Percentiles rank a stretch among this genome's conserved stretches.
phyloP scores from a whole-genome alignment of 30 jellyfish, hydroid and myxozoan genomes.

The Cassiopea andromeda region DNA sequence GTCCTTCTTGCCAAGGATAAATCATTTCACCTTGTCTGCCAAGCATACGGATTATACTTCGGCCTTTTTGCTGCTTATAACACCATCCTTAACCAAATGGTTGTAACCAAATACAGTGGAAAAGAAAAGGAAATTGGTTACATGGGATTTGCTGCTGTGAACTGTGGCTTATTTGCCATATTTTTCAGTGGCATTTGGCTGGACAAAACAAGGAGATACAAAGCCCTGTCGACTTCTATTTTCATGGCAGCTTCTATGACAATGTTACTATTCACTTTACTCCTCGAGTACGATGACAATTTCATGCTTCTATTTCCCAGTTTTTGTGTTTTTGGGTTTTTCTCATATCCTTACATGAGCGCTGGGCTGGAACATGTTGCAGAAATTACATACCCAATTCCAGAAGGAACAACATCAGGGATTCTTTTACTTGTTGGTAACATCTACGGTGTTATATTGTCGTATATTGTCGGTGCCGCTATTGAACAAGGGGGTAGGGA shows the following conservation, averaged over 20 bases:
- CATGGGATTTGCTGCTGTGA: conserved; percentile 86
- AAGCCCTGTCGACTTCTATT: conserved; percentile 53
- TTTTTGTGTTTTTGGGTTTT: conserved; percentile 86
- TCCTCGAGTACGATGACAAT: conserved; percentile 66
- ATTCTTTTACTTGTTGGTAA: conserved; percentile 79
- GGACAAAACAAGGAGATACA: conserved; percentile 78
- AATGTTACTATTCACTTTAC: conserved; percentile 70
- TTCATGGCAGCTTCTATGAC: conserved; percentile 54
- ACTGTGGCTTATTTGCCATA: conserved; percentile 83
- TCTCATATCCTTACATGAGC: conserved; percentile 90
- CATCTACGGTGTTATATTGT: conserved; percentile 81
- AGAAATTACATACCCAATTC: conserved; percentile 91
- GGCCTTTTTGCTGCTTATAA: conserved; percentile 84
- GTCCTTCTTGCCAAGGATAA: conserved; percentile 59
- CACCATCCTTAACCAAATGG: conserved; percentile 86
- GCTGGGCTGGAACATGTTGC: conserved; percentile 98
- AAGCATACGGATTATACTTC: conserved; percentile 81
- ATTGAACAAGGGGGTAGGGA: conserved; percentile 80
- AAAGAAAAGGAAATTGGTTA: conserved; percentile 86
- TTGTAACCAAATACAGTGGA: conserved; percentile 67
- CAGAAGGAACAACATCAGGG: conserved; percentile 96
- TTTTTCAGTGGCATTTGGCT: conserved; percentile 90
- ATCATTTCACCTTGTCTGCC: conserved; percentile 79
- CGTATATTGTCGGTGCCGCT: conserved; percentile 85
- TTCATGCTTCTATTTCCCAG: conserved; percentile 64